Evolutionary conservation across 2,888 invertebrate genomes (phyloP).

Genomic region (Myopa tessellatipennis): DNA sequence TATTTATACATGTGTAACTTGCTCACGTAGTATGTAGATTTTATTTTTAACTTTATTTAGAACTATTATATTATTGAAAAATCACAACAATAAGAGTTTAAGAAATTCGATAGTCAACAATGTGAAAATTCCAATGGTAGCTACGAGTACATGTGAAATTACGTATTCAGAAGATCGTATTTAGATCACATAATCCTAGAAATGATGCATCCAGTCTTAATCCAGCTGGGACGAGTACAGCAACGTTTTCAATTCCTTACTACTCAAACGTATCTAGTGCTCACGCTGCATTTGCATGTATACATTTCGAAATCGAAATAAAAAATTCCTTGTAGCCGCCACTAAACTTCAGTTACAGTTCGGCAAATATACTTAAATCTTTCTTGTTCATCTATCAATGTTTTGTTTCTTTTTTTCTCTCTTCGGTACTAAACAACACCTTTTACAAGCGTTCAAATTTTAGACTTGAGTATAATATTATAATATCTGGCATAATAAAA

Average conservation of each 20-base stretch:
- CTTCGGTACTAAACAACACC: not conserved
- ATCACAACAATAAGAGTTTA: slow-evolving; percentile 67
- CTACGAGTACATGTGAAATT: too few relatives aligned
- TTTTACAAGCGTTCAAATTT: not conserved
- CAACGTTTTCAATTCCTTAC: too few relatives aligned
- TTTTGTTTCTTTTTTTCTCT: not conserved
- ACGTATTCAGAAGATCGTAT: too few relatives aligned
- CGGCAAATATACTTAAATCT: not conserved
- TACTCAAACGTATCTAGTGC: too few relatives aligned
- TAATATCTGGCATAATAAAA: not conserved
- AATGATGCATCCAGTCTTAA: too few relatives aligned
- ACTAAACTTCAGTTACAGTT: too few relatives aligned
- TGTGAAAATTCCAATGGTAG: not conserved
- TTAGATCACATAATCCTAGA: too few relatives aligned
- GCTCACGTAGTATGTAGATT: not conserved
- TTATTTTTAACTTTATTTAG: slow-evolving; percentile 37
- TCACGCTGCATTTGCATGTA: too few relatives aligned
- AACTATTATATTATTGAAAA: slow-evolving; percentile 51
- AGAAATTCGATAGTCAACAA: slow-evolving; percentile 44
- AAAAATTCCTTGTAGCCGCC: too few relatives aligned
- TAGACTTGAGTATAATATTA: slow-evolving; percentile 24
- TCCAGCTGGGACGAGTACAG: too few relatives aligned
- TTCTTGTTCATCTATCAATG: not conserved
- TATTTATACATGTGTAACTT: too few relatives aligned
- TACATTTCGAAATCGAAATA: too few relatives aligned